Percentiles rank a stretch among this genome's conserved stretches.
Conservation (phyloP, 1,140 invertebrate genomes). For the Acromyrmex heyeri region DNA sequence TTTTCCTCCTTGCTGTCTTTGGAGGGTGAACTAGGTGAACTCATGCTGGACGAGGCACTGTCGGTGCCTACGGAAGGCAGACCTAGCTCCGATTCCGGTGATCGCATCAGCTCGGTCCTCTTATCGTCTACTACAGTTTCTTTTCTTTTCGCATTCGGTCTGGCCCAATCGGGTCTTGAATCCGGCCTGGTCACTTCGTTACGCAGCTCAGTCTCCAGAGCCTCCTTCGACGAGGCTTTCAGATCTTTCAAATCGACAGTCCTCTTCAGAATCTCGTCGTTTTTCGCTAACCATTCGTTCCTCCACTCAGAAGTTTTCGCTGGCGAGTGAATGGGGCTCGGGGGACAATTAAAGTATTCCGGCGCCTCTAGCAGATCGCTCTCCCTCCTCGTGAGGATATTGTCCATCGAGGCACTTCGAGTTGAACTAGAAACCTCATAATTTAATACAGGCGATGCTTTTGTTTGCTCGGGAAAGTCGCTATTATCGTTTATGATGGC, state of each 20-base stretch:
- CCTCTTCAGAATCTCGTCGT: slow-evolving; percentile 83
- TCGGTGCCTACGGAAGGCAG: slow-evolving; percentile 83
- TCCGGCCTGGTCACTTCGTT: slow-evolving; percentile 73
- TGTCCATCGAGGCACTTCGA: slow-evolving; percentile 78
- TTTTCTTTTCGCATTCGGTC: slow-evolving; percentile 78
- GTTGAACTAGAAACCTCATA: slow-evolving; percentile 73
- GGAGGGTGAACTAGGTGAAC: slow-evolving; percentile 83
- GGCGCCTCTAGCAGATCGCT: slow-evolving; percentile 75
- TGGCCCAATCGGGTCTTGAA: slow-evolving; percentile 83
- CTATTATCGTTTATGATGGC: slow-evolving; percentile 62
- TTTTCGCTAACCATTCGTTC: slow-evolving; percentile 84
- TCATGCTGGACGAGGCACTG: slow-evolving; percentile 84
- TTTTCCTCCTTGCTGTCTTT: slow-evolving; percentile 85
- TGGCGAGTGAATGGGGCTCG: slow-evolving; percentile 79
- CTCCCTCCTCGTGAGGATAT: slow-evolving; percentile 72
- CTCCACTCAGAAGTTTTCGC: slow-evolving; percentile 84
- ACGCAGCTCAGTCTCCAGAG: slow-evolving; percentile 61
- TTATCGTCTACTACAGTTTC: slow-evolving; percentile 76
- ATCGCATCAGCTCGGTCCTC: slow-evolving; percentile 72
- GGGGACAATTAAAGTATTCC: slow-evolving; percentile 79
- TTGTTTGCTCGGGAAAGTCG: slow-evolving; percentile 71
- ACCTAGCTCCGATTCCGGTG: slow-evolving; percentile 80
- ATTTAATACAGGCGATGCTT: slow-evolving; percentile 56
- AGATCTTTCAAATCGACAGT: slow-evolving; percentile 74
- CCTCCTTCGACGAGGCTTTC: slow-evolving; percentile 72